Base-by-base conservation (phyloP, 2,797 vertebrate species). In the Gadopsis bispinosus region DNA sequence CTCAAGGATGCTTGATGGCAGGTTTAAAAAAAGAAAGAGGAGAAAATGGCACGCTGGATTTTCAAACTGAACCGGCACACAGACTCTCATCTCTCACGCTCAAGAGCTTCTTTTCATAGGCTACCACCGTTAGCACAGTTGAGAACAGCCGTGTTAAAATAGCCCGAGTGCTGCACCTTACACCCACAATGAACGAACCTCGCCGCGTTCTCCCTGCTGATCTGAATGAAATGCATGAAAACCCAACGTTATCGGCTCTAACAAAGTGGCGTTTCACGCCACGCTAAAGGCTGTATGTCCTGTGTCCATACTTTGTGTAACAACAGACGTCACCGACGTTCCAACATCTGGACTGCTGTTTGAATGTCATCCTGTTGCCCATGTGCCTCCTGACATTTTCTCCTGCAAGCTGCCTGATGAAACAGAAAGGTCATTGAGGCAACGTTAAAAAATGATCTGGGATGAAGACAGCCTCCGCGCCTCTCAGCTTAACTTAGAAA, bases 341-440 rank as follows among this genome's bases (percentile, higher is more conserved):
- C 50, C 37, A 73, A 60, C 54, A 73, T 35, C 45, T 73, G 64
- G 39, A 69, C 67, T 31, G 56, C 26, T 75, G 81, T 7, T 84
- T 84, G 81, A 85, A 87, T 84, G 75, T 74, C 87, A 88, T 82
- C 60, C 59, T 35, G 65, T 74, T 68, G 59, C 62, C 43, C 12
- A 1, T 8, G 55, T 17, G 45, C 71, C 81, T 76, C 78, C 53
- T 72, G 79, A 85, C 66, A 39, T 62, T 73, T 78, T 22, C 3
- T 67, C 64, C 73, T 70, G 45, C 41, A 17, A 43, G 69, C 66
- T 5, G 43, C 55, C 56, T 73, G 77, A 82, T 72, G 16, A 77
- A 79, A 81, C 65, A 83, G 41, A 79, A 87, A 89, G 78, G 85
- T 83, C 80, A 79, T 7, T 37, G 64, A 81, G 66, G 77, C 45